Conservation (phyloP, 1,140 invertebrate genomes). For the Chironomus striatipennis region DNA sequence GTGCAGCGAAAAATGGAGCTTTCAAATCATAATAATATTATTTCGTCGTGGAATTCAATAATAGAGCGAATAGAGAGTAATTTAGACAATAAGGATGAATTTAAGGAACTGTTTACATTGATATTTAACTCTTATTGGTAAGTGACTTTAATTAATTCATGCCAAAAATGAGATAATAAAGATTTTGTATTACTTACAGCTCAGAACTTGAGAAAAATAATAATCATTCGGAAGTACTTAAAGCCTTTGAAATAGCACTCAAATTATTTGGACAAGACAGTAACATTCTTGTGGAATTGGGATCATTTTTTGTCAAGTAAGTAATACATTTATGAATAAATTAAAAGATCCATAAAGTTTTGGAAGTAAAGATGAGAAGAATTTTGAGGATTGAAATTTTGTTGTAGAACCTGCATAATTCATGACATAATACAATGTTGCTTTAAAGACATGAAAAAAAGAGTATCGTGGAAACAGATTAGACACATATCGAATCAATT, state of each 20-base stretch:
- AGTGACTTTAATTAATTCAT: neutral
- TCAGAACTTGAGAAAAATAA: neutral
- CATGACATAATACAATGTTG: neutral
- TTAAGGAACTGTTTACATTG: neutral
- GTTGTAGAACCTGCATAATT: neutral
- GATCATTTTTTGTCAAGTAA: neutral
- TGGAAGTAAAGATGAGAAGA: neutral
- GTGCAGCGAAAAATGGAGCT: too few species aligned
- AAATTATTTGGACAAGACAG: neutral
- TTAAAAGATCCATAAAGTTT: too few species aligned
- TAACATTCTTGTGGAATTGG: neutral
- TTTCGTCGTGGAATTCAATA: neutral
- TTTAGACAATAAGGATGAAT: neutral
- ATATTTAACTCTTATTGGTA: neutral
- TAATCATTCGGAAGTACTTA: slow-evolving; percentile 18
- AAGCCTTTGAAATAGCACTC: slow-evolving; percentile 17
- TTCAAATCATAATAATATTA: too few species aligned
- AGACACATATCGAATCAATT: neutral
- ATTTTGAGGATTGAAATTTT: neutral
- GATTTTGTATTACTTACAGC: neutral
- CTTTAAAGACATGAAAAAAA: slow-evolving; percentile 7
- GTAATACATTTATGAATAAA: neutral
- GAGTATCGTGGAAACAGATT: neutral
- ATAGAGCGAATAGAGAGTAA: neutral
- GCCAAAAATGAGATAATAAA: neutral